Conservation (phyloP, 2,113 vertebrate genomes). For the Hypomesus transpacificus region DNA sequence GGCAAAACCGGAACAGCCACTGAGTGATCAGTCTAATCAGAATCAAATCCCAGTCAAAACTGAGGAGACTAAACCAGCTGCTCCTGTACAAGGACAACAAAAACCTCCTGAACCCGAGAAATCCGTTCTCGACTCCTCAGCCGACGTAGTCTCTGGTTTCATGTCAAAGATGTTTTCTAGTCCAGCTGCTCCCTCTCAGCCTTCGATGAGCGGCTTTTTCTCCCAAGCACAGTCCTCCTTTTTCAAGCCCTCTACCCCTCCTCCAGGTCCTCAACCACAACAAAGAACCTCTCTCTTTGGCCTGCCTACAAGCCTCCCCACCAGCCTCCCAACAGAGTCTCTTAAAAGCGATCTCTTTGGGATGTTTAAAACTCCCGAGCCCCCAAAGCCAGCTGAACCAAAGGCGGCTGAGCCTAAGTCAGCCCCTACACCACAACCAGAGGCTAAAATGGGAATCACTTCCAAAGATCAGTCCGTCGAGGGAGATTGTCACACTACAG, state of each 20-base stretch:
- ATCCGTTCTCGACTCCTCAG: slow-evolving; percentile 71
- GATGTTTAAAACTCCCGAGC: slow-evolving; percentile 46
- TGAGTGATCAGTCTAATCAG: slow-evolving; percentile 18
- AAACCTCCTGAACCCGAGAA: slow-evolving; percentile 69
- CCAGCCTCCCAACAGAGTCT: slow-evolving; percentile 64
- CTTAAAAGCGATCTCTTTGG: slow-evolving; percentile 80
- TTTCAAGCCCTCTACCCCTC: slow-evolving; percentile 54
- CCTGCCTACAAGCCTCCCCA: slow-evolving; percentile 53
- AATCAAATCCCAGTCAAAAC: slow-evolving; percentile 34
- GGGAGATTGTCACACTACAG: slow-evolving; percentile 11
- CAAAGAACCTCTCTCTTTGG: slow-evolving; percentile 78
- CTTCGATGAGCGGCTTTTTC: slow-evolving; percentile 65
- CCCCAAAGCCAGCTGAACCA: slow-evolving; percentile 45
- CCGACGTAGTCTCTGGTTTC: slow-evolving; percentile 83
- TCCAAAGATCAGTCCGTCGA: slow-evolving; percentile 22
- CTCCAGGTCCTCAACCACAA: slow-evolving; percentile 61
- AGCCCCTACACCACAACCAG: slow-evolving; percentile 24
- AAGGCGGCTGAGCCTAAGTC: slow-evolving; percentile 28
- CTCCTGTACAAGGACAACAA: slow-evolving; percentile 47
- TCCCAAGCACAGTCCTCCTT: slow-evolving; percentile 64
- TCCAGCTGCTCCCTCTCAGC: slow-evolving; percentile 63
- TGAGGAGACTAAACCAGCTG: slow-evolving; percentile 25
- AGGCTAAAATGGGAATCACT: slow-evolving; percentile 37
- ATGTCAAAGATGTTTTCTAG: slow-evolving; percentile 78
- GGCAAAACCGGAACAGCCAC: slow-evolving; percentile 14